phyloP scores from a whole-genome alignment of 2,888 invertebrate genomes.

The Drosophila nr. perissopoda region DNA sequence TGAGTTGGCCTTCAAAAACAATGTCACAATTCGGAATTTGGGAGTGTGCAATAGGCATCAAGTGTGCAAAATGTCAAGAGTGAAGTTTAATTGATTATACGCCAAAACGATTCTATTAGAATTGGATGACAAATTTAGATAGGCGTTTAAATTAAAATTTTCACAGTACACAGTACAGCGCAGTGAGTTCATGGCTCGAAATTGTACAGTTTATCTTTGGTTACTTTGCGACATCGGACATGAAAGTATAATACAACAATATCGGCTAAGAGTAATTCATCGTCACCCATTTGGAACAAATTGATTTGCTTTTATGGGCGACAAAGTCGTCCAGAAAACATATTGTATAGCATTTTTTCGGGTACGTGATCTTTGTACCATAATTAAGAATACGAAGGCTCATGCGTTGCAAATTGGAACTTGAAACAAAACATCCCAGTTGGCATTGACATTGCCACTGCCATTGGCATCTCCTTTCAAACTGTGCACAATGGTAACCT shows the following conservation, averaged over 20 bases:
- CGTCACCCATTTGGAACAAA: conserved; percentile 75
- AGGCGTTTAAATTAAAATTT: conserved; percentile 76
- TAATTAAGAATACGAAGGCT: conserved; percentile 62
- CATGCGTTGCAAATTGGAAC: conserved; percentile 74
- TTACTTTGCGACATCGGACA: conserved; percentile 41
- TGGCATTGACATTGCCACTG: conserved; percentile 36
- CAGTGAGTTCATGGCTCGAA: conserved; percentile 33
- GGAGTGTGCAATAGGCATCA: not conserved
- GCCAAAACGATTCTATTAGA: conserved; percentile 38
- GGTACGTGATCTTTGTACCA: conserved; percentile 56
- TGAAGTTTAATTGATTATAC: conserved; percentile 6
- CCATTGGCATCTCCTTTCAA: conserved; percentile 42
- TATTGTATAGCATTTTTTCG: conserved; percentile 26
- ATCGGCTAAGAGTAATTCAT: conserved; percentile 48
- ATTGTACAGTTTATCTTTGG: conserved; percentile 57
- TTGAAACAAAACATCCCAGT: conserved; percentile 51
- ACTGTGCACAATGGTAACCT: conserved; percentile 27
- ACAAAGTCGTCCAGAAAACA: conserved; percentile 56
- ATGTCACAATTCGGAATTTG: not conserved
- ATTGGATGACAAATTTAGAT: conserved; percentile 71
- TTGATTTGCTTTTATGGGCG: conserved; percentile 71
- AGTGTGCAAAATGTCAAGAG: conserved; percentile 11
- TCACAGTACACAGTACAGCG: conserved; percentile 49
- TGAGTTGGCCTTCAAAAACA: not conserved
- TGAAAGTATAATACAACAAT: conserved; percentile 22